Evolutionary conservation across 2,888 invertebrate genomes (phyloP).

Genomic region (Cheilosia vernalis): DNA sequence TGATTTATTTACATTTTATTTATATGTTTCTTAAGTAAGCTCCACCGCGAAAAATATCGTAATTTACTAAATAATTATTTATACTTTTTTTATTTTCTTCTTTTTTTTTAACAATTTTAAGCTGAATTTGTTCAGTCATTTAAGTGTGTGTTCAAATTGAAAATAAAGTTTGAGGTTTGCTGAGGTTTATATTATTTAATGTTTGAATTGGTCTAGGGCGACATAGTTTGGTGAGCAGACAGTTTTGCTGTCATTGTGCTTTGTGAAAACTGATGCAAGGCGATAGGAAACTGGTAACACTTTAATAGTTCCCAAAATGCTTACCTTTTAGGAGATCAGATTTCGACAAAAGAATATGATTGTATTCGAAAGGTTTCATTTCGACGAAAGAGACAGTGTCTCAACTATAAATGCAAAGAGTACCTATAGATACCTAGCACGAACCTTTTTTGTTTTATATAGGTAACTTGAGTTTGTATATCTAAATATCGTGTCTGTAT

Average conservation of each 20-base stretch:
- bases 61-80: not conserved
- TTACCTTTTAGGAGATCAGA: no score
- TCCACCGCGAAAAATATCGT: slow-evolving; percentile 34
- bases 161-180: not conserved
- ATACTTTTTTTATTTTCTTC: not conserved
- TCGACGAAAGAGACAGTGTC: no score
- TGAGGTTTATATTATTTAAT: not conserved
- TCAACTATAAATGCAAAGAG: no score
- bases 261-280: not conserved
- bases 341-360: no score
- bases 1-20: slow-evolving; percentile 45
- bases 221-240: not conserved
- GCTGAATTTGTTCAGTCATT: slow-evolving; percentile 37
- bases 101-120: not conserved
- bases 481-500: no score
- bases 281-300: not conserved
- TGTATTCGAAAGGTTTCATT: no score
- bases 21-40: slow-evolving; percentile 49
- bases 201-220: not conserved
- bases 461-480: no score
- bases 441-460: no score
- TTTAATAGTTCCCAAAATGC: no score
- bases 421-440: no score
- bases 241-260: no score
- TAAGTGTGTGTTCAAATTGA: slow-evolving; percentile 3